Evolutionary conservation across 2,888 invertebrate genomes (phyloP).

Genomic region (Campoletis raptor): DNA sequence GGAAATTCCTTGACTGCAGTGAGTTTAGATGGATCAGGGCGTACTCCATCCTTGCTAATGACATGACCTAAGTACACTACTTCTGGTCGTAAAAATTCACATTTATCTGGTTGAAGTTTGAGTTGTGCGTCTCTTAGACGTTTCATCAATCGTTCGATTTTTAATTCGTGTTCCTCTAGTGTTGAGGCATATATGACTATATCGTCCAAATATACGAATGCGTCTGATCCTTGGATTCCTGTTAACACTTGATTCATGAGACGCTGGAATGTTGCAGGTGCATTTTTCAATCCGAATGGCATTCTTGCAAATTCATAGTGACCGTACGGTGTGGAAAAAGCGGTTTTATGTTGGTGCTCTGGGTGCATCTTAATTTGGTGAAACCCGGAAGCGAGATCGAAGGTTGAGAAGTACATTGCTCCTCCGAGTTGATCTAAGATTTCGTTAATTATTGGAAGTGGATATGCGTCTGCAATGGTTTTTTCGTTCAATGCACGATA

Average conservation of each 20-base stretch:
- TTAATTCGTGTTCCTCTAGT: slow-evolving; percentile 39
- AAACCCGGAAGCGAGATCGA: slow-evolving; percentile 53
- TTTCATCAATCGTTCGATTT: slow-evolving; percentile 24
- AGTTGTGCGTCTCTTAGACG: slow-evolving; percentile 18
- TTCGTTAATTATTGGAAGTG: slow-evolving; percentile 74
- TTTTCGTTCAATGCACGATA: slow-evolving; percentile 75
- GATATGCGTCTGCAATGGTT: slow-evolving; percentile 75
- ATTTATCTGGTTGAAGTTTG: slow-evolving; percentile 47
- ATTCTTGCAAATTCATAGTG: slow-evolving; percentile 46
- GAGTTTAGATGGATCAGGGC: slow-evolving; percentile 72
- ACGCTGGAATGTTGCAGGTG: slow-evolving; percentile 48
- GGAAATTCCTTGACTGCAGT: slow-evolving; percentile 68
- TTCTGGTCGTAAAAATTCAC: slow-evolving; percentile 66
- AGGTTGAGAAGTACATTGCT: slow-evolving; percentile 65
- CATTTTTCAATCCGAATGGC: slow-evolving; percentile 50
- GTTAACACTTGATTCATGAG: slow-evolving; percentile 48
- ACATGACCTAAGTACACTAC: slow-evolving; percentile 75
- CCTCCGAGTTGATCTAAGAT: slow-evolving; percentile 74
- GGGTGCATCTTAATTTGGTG: slow-evolving; percentile 47
- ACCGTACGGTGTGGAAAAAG: slow-evolving; percentile 47
- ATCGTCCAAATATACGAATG: slow-evolving; percentile 52
- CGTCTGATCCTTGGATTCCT: slow-evolving; percentile 45
- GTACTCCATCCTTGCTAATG: slow-evolving; percentile 71
- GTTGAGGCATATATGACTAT: slow-evolving; percentile 33
- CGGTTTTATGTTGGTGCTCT: slow-evolving; percentile 40